Conservation (phyloP, 2,797 vertebrate species). For the Cottoperca gobio region DNA sequence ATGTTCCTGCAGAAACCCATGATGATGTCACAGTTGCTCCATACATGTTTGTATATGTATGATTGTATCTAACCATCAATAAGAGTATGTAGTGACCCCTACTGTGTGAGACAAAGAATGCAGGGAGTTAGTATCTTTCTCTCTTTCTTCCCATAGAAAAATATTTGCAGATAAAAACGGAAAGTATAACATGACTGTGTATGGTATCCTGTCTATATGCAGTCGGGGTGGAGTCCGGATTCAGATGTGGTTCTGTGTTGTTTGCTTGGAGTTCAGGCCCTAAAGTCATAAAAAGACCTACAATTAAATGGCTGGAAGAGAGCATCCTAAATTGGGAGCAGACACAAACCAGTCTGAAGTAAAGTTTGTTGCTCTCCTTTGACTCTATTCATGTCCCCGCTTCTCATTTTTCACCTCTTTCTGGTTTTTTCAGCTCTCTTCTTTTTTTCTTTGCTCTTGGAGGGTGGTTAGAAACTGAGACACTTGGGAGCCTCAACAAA, state of each 20-base stretch:
- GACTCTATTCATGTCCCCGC: neutral
- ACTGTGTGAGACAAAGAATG: constrained; percentile 55
- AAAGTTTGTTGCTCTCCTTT: constrained; percentile 19
- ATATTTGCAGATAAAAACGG: constrained; percentile 14
- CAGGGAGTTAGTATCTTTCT: constrained; percentile 11
- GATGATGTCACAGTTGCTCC: constrained; percentile 11
- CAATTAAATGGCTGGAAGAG: constrained; percentile 73
- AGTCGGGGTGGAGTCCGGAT: constrained; percentile 67
- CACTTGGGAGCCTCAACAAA: constrained; percentile 42
- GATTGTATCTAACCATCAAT: constrained; percentile 16
- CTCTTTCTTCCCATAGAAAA: neutral
- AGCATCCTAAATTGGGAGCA: constrained; percentile 68
- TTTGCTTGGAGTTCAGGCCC: constrained; percentile 66
- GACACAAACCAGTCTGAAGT: constrained; percentile 46
- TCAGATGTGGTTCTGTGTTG: constrained; percentile 70
- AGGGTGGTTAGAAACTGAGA: constrained; percentile 44
- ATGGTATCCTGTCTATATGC: constrained; percentile 44
- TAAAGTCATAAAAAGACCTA: constrained; percentile 66
- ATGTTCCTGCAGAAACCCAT: neutral
- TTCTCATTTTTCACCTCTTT: constrained; percentile 36
- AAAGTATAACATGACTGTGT: constrained; percentile 4
- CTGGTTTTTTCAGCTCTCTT: constrained; percentile 3
- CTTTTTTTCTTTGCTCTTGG: neutral
- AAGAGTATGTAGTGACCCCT: constrained; percentile 69
- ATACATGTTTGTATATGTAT: neutral